Evolutionary conservation across 2,888 invertebrate genomes (phyloP).

Genomic region (Ctenicera cuprea): DNA sequence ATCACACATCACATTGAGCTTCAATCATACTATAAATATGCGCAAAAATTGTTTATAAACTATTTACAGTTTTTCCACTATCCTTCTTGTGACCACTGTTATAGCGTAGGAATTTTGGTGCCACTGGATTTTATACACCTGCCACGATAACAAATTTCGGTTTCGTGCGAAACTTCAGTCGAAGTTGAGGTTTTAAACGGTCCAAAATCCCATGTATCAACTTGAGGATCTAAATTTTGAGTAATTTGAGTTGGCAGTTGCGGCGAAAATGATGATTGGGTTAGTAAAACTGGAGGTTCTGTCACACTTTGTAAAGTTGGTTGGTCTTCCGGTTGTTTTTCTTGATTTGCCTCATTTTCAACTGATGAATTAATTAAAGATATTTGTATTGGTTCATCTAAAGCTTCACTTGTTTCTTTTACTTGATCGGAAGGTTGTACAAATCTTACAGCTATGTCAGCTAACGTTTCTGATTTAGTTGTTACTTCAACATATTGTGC

Average conservation of each 20-base stretch:
- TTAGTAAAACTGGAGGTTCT: neutral
- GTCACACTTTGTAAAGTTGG: neutral
- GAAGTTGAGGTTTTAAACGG: conserved; percentile 85
- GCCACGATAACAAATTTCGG: conserved; percentile 91
- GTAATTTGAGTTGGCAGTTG: neutral
- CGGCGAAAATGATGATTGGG: neutral
- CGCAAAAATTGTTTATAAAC: conserved; percentile 39
- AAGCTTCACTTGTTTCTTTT: neutral
- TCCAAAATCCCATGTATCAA: conserved; percentile 73
- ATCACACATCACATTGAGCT: conserved; percentile 52
- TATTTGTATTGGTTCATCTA: neutral
- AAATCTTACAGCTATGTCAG: neutral
- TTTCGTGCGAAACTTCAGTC: conserved; percentile 89
- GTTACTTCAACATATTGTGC: neutral
- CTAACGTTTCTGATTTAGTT: neutral
- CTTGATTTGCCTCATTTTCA: neutral
- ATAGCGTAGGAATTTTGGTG: conserved; percentile 57
- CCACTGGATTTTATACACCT: conserved; percentile 83
- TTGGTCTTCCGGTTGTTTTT: neutral
- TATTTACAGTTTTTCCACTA: conserved; percentile 46
- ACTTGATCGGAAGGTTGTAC: neutral
- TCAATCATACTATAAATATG: conserved; percentile 50
- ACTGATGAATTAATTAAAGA: neutral
- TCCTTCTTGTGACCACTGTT: conserved; percentile 22
- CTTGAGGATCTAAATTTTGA: conserved; percentile 59